Conservation (phyloP, 1,140 invertebrate genomes). For the Drosophila saltans region DNA sequence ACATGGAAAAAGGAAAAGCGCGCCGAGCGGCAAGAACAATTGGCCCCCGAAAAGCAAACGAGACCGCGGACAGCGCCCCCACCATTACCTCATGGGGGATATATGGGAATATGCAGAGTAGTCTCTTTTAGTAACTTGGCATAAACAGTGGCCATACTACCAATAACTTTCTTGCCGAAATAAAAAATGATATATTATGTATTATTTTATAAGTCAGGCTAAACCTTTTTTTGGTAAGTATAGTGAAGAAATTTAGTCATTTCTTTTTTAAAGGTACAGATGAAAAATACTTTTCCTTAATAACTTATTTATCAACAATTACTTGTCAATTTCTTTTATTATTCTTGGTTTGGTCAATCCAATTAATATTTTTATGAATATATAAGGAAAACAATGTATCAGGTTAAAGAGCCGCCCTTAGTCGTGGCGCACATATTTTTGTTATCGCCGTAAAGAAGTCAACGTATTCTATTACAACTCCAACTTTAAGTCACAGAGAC, state of each 20-base stretch:
- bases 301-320: too few relatives aligned
- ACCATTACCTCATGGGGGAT: constrained; percentile 22
- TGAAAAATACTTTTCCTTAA: too few relatives aligned
- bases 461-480: constrained; percentile 43
- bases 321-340: too few relatives aligned
- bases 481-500: background rate
- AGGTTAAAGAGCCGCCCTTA: constrained; percentile 6
- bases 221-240: too few relatives aligned
- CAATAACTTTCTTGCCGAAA: background rate
- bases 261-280: too few relatives aligned
- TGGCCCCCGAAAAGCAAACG: constrained; percentile 53
- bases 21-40: constrained; percentile 74
- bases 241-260: too few relatives aligned
- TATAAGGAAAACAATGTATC: constrained; percentile 20
- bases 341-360: background rate
- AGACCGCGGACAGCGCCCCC: constrained; percentile 44
- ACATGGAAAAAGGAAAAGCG: constrained; percentile 67
- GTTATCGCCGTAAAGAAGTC: constrained; percentile 56
- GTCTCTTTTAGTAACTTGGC: background rate
- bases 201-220: too few relatives aligned
- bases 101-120: constrained; percentile 4
- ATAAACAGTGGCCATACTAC: constrained; percentile 22
- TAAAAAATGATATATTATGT: too few relatives aligned
- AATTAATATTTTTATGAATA: background rate
- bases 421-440: constrained; percentile 72